Base-by-base conservation (phyloP, 2,888 invertebrate genomes). In the Campopleginae sp. region DNA sequence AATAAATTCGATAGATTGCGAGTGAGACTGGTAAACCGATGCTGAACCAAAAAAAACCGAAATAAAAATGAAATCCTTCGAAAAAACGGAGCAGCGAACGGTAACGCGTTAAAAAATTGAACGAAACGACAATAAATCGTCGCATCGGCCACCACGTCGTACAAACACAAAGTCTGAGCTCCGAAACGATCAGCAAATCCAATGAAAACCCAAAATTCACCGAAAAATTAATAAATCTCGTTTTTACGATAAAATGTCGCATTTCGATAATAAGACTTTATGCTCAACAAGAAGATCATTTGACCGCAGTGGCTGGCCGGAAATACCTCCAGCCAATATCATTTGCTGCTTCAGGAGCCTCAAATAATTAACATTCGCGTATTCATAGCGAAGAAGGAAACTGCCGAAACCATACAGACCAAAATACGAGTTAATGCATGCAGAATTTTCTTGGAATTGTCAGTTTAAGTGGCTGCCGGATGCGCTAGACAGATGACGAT, bases 111-210 rank as follows among this genome's bases (percentile, higher is more conserved):
- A 42, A 80, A 71, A 71, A 79, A 71, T 27, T 71, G 71, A 82
- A 75, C 31, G 33, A 80, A 85, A 80, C 66, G 80, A 86, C 72
- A 82, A 82, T 86, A 82, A 85, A 79, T 79, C 85, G 81, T 81
- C 75, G 81, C 85, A 66, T 76, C 44, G 42, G 70, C 58, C 81
- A 82, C n/a, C n/a, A n/a, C n/a, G n/a, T n/a, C n/a, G n/a, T n/a
- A n/a, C n/a, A n/a, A n/a, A n/a, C n/a, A n/a, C n/a, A n/a, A n/a
- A n/a, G n/a, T n/a, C n/a, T n/a, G 42, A 44, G 23, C 14, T 23
- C 38, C 23, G 23, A 44, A 66, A 2, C 23, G 14, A 66, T 44
- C 23, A 44, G 23, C 33, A 38, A 46, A 42, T 44, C 17, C 44
- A 48, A 19, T 7, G 1, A 63, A 76, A 76, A 54, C n/a, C 42